A percentile compares a stretch with the other conserved stretches of the same genome.
Evolutionary conservation across 2,797 vertebrate species (phyloP).

Genomic region (Thaleichthys pacificus): DNA sequence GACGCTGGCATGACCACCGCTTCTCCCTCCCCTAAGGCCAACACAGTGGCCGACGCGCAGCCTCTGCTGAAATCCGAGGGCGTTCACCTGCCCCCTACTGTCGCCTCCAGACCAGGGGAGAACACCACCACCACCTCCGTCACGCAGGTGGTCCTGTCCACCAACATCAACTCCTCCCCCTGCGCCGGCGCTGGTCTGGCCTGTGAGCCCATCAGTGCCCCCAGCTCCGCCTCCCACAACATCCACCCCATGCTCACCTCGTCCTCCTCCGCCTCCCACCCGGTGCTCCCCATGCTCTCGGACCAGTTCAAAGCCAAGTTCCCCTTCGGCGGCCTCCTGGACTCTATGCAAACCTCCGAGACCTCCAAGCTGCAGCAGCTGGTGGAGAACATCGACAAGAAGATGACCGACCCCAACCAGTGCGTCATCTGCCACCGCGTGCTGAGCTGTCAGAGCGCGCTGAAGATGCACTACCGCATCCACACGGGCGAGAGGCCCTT

Average conservation of each 20-base stretch:
- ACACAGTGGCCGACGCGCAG: constrained; percentile 65
- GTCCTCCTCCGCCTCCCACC: constrained; percentile 75
- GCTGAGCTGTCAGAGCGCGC: constrained; percentile 98
- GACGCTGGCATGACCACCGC: constrained; percentile 77
- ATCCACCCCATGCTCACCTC: constrained; percentile 80
- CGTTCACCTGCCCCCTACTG: constrained; percentile 79
- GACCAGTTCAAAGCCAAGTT: constrained; percentile 98
- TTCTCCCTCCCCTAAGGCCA: constrained; percentile 83
- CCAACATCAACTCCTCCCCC: constrained; percentile 69
- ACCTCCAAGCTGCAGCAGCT: constrained; percentile 98
- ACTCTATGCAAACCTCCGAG: constrained; percentile 99
- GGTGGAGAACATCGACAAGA: constrained; percentile 99
- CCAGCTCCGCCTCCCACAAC: constrained; percentile 81
- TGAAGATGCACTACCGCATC: constrained; percentile 99
- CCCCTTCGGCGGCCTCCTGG: constrained; percentile 96
- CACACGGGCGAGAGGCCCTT: constrained; percentile 98
- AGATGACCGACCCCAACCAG: constrained; percentile 99
- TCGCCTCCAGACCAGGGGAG: constrained; percentile 77
- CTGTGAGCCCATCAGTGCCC: constrained; percentile 71
- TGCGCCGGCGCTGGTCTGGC: constrained; percentile 67
- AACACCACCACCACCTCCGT: constrained; percentile 66
- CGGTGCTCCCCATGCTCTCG: constrained; percentile 86
- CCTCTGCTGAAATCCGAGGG: constrained; percentile 85
- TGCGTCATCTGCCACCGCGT: constrained; percentile 98
- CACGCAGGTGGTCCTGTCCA: constrained; percentile 76